Evolutionary conservation across 2,888 invertebrate genomes (phyloP).

Genomic region (Diadegma fenestrale): DNA sequence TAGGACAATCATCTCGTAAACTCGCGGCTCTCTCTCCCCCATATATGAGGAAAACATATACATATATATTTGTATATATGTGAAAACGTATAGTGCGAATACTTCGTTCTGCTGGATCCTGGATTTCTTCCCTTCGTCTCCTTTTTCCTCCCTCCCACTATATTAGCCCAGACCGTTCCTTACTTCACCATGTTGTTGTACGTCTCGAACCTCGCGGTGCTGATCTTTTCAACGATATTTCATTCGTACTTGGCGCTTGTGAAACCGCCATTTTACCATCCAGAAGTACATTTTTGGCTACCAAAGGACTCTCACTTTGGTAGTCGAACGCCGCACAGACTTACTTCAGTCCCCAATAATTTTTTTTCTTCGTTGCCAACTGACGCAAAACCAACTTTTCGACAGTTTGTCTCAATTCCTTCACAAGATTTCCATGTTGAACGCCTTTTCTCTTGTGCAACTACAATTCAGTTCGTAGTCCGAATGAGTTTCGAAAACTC

Average conservation of each 20-base stretch:
- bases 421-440: background rate
- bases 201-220: conserved; percentile 6
- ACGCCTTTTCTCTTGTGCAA: background rate
- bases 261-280: conserved; percentile 29
- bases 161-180: conserved; percentile 43
- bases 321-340: conserved; percentile 8
- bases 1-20: conserved; percentile 82
- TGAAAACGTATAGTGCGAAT: conserved; percentile 59
- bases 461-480: background rate
- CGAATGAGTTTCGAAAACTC: background rate
- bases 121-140: conserved; percentile 64
- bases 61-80: conserved; percentile 28
- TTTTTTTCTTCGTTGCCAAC: background rate
- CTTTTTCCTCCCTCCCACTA: conserved; percentile 63
- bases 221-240: conserved; percentile 35
- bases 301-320: conserved; percentile 2
- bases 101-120: conserved; percentile 28
- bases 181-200: conserved; percentile 17
- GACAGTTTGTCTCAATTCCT: background rate
- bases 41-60: conserved; percentile 3
- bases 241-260: conserved; percentile 25
- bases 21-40: conserved; percentile 71
- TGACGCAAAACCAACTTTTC: background rate
- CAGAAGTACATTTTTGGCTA: conserved; percentile 45
- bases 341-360: conserved; percentile 11